phyloP scores from a whole-genome alignment of 2,888 invertebrate genomes.

The Leptopilina myrica region DNA sequence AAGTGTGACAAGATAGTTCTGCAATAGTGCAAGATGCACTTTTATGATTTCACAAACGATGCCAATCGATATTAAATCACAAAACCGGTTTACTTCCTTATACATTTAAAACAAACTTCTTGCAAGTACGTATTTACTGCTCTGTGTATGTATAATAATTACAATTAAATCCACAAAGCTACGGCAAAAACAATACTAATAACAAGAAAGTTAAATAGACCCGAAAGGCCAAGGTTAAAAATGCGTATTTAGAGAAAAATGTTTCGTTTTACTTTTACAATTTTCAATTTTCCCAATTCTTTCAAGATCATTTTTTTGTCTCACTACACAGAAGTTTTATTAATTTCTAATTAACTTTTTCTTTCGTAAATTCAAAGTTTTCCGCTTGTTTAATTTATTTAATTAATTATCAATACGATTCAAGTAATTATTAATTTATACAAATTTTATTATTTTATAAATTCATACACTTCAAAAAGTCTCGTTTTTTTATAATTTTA shows the following conservation, averaged over 20 bases:
- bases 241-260: background rate
- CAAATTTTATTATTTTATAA: no score
- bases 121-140: background rate
- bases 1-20: constrained; percentile 9
- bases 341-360: no score
- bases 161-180: background rate
- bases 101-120: constrained; percentile 8
- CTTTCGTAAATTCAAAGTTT: no score
- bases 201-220: background rate
- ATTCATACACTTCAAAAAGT: no score
- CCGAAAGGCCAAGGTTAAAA: constrained; percentile 9
- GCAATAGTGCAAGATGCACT: constrained; percentile 8
- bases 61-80: constrained; percentile 12
- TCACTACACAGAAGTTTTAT: no score
- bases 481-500: no score
- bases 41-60: constrained; percentile 9
- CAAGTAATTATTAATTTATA: no score
- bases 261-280: background rate
- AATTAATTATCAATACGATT: no score
- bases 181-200: background rate
- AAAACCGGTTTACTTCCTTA: constrained; percentile 12
- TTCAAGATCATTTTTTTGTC: background rate
- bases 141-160: background rate
- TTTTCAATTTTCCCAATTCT: background rate
- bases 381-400: no score